Base-by-base conservation (phyloP, 2,888 invertebrate species). In the Ashinkailepas kermadecensis region DNA sequence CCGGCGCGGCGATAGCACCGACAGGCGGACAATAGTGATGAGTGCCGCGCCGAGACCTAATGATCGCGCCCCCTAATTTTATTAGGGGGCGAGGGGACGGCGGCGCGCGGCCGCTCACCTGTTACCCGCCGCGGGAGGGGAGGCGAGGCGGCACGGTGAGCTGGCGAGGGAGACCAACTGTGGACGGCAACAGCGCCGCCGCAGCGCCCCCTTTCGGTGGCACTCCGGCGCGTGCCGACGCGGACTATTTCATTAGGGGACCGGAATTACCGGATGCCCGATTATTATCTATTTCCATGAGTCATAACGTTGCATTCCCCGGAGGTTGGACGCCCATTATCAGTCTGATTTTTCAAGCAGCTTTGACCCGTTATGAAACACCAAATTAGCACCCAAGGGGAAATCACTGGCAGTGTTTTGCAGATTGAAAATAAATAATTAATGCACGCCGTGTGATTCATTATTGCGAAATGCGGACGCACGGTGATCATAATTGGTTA, bases 371-470 rank as follows among this genome's bases (percentile, higher is more conserved):
- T 70, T 70, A 70, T 70, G 39, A 70, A 39, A 70, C 70, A 70
- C 70, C 70, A 23, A 39, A 70, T 15, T 25, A 39, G 39, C 23
- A 25, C 70, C 70, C 70, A 70, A 10, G 70, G 70, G 70, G 39
- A 70, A 70, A 70, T 70, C 70, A 70, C 70, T 23, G 70, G 15
- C 39, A 13, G 39, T 70, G 39, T 70, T 70, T 70, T 70, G 70
- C 70, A 70, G 70, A 70, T 70, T 70, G 70, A 70, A 70, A 70
- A 70, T 70, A 15, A 70, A 70, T 70, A 23, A 39, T 70, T 70
- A 15, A 70, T 39, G 12, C 15, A 8, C 15, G 39, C 8, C 39
- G 39, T 25, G 15, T 70, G 70, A 39, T 39, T 70, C 70, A 70
- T 70, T 13, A 25, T 70, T 70, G 39, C 70, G 15, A 70, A 39